phyloP scores from a whole-genome alignment of 2,888 invertebrate species.

The Apocheima hispidaria region DNA sequence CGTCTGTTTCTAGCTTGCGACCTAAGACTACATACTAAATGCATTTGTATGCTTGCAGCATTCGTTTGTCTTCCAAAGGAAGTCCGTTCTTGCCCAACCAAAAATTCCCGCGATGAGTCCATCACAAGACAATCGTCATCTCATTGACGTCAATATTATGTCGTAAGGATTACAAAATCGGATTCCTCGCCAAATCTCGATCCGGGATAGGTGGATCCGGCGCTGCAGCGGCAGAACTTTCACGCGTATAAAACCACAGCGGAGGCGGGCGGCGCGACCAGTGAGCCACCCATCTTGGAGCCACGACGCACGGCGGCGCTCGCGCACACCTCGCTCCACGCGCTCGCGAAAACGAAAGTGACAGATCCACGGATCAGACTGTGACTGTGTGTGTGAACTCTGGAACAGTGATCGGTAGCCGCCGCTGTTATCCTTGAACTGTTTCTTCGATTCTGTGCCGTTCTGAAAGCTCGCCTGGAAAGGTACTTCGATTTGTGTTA shows the following conservation, averaged over 20 bases:
- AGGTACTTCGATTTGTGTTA: slow-evolving; percentile 72
- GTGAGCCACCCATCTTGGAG: slow-evolving; percentile 65
- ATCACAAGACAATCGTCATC: slow-evolving; percentile 24
- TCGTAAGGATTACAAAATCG: slow-evolving; percentile 79
- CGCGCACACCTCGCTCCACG: slow-evolving; percentile 47
- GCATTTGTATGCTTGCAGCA: slow-evolving; percentile 8
- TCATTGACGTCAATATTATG: slow-evolving; percentile 61
- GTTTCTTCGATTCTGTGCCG: slow-evolving; percentile 68
- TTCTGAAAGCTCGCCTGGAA: slow-evolving; percentile 66
- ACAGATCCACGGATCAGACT: slow-evolving; percentile 60
- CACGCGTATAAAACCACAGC: slow-evolving; percentile 80
- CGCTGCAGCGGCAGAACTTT: slow-evolving; percentile 75
- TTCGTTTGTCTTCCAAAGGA: slow-evolving; percentile 19
- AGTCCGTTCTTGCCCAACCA: slow-evolving; percentile 24
- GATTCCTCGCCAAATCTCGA: slow-evolving; percentile 64
- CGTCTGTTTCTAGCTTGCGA: too few species aligned
- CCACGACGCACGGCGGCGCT: slow-evolving; percentile 62
- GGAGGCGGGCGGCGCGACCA: slow-evolving; percentile 76
- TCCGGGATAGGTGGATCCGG: slow-evolving; percentile 76
- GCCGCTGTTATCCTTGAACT: slow-evolving; percentile 81
- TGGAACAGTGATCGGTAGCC: slow-evolving; percentile 82
- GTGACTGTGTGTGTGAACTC: slow-evolving; percentile 79
- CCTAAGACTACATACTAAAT: slow-evolving; percentile 3
- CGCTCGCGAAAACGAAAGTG: slow-evolving; percentile 80
- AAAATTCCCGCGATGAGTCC: slow-evolving; percentile 12